Percentiles rank a stretch among this genome's conserved stretches.
phyloP scores from a whole-genome alignment of 1,140 invertebrate genomes.

The Drosophila teissieri region DNA sequence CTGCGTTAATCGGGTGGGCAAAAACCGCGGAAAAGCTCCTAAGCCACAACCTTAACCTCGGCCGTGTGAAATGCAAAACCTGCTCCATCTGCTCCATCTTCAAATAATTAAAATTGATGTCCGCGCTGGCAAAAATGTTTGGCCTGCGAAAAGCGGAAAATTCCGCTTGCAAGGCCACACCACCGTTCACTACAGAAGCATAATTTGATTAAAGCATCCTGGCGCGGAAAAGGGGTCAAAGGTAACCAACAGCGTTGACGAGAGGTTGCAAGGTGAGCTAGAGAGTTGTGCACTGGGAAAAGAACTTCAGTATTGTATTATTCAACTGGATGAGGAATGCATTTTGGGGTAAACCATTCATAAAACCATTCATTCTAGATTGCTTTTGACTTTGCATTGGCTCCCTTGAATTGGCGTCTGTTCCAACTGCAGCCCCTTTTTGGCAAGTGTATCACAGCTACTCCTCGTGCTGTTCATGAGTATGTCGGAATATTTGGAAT shows the following conservation, averaged over 20 bases:
- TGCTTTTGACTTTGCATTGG: no score
- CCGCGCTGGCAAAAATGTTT: constrained; percentile 7
- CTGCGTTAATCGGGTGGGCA: constrained; percentile 9
- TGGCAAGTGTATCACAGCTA: constrained; percentile 20
- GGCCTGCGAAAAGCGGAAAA: constrained; percentile 58
- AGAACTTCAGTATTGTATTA: neutral
- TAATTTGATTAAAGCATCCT: constrained; percentile 79
- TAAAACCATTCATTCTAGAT: no score
- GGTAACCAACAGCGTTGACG: constrained; percentile 13
- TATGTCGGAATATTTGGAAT: constrained; percentile 54
- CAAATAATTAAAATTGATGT: constrained; percentile 82
- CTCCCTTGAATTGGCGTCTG: no score
- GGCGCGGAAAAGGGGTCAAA: constrained; percentile 14
- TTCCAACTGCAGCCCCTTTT: no score
- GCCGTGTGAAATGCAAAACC: constrained; percentile 71
- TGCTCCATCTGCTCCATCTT: constrained; percentile 57
- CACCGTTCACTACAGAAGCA: constrained; percentile 39
- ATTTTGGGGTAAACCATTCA: no score
- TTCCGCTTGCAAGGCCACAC: constrained; percentile 59
- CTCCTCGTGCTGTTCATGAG: constrained; percentile 14
- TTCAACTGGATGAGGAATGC: no score
- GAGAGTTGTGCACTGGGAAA: neutral
- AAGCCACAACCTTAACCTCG: constrained; percentile 33
- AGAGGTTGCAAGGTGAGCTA: constrained; percentile 34
- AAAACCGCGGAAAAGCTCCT: constrained; percentile 40